A percentile compares a stretch with the other conserved stretches of the same genome.
These are phyloP conservation scores for Ochropleura leucogaster DNA, from an alignment of 2,888 invertebrate genomes.

Conservation along the genomic window DNA sequence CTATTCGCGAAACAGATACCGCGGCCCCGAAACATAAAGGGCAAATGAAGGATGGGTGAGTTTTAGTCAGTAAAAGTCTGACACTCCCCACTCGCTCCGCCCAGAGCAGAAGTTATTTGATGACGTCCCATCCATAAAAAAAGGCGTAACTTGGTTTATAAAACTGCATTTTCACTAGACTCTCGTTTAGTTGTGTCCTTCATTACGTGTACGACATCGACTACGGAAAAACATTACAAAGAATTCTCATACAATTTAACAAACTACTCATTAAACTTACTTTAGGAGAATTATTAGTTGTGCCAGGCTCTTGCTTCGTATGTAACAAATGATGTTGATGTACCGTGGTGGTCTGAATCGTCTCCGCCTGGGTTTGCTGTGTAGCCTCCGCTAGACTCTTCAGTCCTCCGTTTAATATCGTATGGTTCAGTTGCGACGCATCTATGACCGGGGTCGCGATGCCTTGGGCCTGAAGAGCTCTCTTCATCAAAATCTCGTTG, in stretches of 20 bases:
- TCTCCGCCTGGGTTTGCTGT: slow-evolving; percentile 81
- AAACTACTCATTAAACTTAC: slow-evolving; percentile 72
- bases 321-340: slow-evolving; percentile 89
- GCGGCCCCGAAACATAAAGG: too few relatives aligned
- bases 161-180: neutral
- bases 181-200: neutral
- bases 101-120: too few relatives aligned
- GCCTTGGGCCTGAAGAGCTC: slow-evolving; percentile 92
- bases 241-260: neutral
- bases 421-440: slow-evolving; percentile 86
- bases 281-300: slow-evolving; percentile 90
- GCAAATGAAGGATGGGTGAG: too few relatives aligned
- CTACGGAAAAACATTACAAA: neutral
- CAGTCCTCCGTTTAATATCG: slow-evolving; percentile 84
- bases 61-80: too few relatives aligned
- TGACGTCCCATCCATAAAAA: too few relatives aligned
- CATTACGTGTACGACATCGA: neutral
- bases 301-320: slow-evolving; percentile 91
- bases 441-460: slow-evolving; percentile 89
- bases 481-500: slow-evolving; percentile 94
- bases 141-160: neutral
- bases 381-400: slow-evolving; percentile 84
- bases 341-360: slow-evolving; percentile 80
- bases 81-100: too few relatives aligned
- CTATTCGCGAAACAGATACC: too few relatives aligned